Percentiles rank a stretch among this genome's conserved stretches.
These are phyloP conservation scores for Antigone vipio DNA, from an alignment of 2,113 vertebrate species.

Conservation along the genomic window DNA sequence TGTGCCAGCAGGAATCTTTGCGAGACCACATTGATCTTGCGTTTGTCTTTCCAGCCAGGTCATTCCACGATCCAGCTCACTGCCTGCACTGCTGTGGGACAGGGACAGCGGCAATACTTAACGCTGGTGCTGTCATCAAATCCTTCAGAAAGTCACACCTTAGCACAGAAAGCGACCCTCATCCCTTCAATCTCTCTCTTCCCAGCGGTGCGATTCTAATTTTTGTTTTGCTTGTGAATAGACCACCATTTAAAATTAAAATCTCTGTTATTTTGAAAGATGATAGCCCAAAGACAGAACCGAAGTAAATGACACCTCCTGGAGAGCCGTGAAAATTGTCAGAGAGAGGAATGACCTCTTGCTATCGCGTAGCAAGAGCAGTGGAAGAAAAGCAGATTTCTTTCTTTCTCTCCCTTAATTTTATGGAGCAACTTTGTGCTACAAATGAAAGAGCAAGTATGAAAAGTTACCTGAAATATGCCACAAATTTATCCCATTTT, in stretches of 20 bases:
- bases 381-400: not conserved
- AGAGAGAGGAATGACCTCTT: not conserved
- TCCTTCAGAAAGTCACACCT: not conserved
- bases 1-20: not conserved
- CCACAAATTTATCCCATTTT: not conserved
- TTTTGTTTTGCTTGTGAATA: not conserved
- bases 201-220: fast-evolving
- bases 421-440: not conserved
- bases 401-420: not conserved
- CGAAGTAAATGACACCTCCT: not conserved
- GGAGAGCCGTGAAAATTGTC: not conserved
- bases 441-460: not conserved
- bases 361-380: not conserved
- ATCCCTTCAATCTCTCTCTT: not conserved
- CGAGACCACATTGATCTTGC: not conserved
- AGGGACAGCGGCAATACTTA: not conserved
- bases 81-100: not conserved
- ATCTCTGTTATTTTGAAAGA: not conserved
- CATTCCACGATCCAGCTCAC: not conserved
- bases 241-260: not conserved
- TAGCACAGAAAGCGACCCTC: not conserved
- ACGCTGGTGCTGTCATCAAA: not conserved
- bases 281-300: not conserved
- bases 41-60: not conserved
- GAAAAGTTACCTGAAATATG: not conserved